A percentile compares a stretch with the other conserved stretches of the same genome.
Conservation (phyloP, 2,888 invertebrate genomes). For the Protonemura montana region DNA sequence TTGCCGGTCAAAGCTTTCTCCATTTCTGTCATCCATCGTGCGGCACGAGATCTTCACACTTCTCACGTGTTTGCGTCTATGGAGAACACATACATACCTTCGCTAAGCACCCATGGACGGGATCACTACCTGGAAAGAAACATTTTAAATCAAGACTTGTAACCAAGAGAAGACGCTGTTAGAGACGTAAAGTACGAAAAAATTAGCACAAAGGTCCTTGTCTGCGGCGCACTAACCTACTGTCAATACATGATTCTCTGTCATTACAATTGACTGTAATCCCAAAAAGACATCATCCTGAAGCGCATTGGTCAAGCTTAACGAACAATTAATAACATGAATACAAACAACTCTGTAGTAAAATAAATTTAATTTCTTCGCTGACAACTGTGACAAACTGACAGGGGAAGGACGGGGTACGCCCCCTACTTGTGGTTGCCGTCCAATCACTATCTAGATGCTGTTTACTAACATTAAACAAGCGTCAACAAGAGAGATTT, state of each 20-base stretch:
- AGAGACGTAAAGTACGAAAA: neutral
- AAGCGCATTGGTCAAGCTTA: neutral
- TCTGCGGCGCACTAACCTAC: neutral
- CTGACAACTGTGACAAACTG: constrained; percentile 29
- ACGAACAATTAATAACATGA: neutral
- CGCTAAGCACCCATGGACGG: neutral
- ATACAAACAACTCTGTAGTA: neutral
- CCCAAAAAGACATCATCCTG: neutral
- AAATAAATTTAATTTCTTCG: neutral
- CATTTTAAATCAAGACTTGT: neutral
- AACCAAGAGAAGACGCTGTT: no score
- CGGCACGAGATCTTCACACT: neutral
- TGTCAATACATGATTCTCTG: no score
- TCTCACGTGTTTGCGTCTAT: neutral
- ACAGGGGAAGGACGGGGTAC: constrained; percentile 43
- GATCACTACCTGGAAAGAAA: neutral
- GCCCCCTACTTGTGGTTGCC: constrained; percentile 45
- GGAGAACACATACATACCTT: neutral
- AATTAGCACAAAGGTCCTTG: neutral
- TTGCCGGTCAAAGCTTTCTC: constrained; percentile 53
- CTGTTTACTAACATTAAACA: constrained; percentile 51
- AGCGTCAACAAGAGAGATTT: constrained; percentile 46
- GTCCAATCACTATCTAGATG: constrained; percentile 47
- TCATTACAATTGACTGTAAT: no score
- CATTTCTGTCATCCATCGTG: constrained; percentile 54